Evolutionary conservation across 2,797 vertebrate species (phyloP), one percentile per base, ranked within the genome.

Genomic region (Dermochelys coriacea): DNA sequence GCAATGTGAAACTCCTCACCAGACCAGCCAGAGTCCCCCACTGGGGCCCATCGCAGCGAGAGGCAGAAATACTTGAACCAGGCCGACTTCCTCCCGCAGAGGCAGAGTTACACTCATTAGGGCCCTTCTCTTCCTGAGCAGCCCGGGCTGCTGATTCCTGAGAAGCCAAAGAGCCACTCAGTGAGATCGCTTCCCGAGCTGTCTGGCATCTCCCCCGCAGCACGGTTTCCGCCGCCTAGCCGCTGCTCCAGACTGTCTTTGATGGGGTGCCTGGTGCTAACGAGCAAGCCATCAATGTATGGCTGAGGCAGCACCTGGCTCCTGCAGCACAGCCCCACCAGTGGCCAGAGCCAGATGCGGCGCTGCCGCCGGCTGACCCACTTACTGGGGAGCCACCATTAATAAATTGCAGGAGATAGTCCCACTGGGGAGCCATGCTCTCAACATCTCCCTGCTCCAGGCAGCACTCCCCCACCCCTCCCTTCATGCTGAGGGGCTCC

Each of bases 231-330:
- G 50, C n/a, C 8, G 27, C 15, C 51, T 23, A 16, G 37, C 80
- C 8, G 9, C 80, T 57, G 80, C 88, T 90, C 93, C 86, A 74
- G 16, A 8, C 87, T 0, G 68, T 91, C 93, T 93, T 91, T 88
- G 87, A 57, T 93, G 92, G 92, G 91, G 71, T 94, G 92, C 92
- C 88, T 2, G n/a, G 57, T 10, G 88, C 0, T 1, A 37, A 29
- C 64, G 34, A 87, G 51, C n/a, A 8, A 75, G 12, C 85, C 3
- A 2, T 49, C 16, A 3, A 61, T 5, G 1, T 83, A 15, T 3
- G 50, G 87, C 5, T 2, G 0, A 16, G 1, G 81, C 84, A 0
- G 0, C 8, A 59, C 45, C 91, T 93, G 96, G 93, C 87, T 82
- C 79, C 29, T 29, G 77, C 14, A 0, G 0, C 0, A 3, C 10